Evolutionary conservation across 2,113 vertebrate genomes (phyloP).

Genomic region (Centrocercus urophasianus): DNA sequence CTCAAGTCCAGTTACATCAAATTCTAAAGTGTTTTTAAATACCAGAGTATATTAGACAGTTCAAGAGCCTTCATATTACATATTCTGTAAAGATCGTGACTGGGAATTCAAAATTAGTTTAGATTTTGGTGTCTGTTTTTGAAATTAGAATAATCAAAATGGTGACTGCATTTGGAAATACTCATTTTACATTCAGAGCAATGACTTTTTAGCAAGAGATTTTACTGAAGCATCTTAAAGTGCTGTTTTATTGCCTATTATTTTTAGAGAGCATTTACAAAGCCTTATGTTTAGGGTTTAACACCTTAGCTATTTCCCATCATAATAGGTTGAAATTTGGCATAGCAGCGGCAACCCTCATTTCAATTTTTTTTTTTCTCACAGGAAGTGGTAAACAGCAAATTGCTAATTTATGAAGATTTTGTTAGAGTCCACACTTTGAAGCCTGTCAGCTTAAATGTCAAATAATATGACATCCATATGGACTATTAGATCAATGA

Average conservation of each 20-base stretch:
- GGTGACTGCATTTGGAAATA: constrained; percentile 1
- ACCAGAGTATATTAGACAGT: background rate
- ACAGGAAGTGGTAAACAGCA: constrained; percentile 53
- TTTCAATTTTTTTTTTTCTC: constrained; percentile 46
- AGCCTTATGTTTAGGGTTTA: constrained; percentile 58
- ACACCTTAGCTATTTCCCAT: constrained; percentile 57
- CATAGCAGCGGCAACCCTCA: constrained; percentile 41
- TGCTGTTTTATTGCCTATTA: constrained; percentile 64
- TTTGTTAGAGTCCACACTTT: constrained; percentile 45
- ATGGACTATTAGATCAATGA: constrained; percentile 61
- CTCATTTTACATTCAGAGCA: constrained; percentile 34
- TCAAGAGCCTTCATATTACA: background rate
- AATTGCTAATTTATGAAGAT: constrained; percentile 63
- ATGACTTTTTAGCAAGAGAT: constrained; percentile 32
- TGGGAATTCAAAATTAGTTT: background rate
- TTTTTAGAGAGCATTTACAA: constrained; percentile 68
- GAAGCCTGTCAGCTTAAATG: constrained; percentile 61
- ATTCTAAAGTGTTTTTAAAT: background rate
- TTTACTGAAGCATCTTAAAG: constrained; percentile 49
- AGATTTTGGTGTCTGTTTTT: background rate
- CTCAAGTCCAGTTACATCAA: background rate
- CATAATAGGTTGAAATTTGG: constrained; percentile 61
- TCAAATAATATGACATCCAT: constrained; percentile 67
- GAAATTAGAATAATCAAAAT: background rate
- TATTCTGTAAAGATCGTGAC: background rate